Conservation (phyloP, 35 echinoderm and acorn worm species). For the Apostichopus parvimensis region DNA sequence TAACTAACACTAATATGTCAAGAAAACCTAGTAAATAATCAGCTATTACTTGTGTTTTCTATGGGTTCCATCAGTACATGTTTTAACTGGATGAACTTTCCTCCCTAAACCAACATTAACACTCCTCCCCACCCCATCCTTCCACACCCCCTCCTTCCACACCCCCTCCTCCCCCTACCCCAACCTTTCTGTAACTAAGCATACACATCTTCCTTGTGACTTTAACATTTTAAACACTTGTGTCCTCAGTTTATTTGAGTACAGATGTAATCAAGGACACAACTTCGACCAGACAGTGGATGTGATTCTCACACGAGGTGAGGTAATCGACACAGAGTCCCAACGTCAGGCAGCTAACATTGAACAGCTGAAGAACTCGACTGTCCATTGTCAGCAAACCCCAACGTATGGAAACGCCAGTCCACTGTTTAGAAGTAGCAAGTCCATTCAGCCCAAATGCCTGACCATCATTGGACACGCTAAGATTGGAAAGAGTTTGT, state of each 20-base stretch:
- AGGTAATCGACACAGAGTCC: not conserved
- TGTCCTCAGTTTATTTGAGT: constrained; percentile 47
- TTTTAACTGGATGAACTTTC: too few relatives aligned
- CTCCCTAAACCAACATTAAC: too few relatives aligned
- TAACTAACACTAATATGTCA: too few relatives aligned
- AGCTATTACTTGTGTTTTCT: too few relatives aligned
- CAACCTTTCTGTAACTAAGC: not conserved
- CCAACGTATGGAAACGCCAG: not conserved
- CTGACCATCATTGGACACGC: constrained; percentile 49
- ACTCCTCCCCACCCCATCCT: not conserved
- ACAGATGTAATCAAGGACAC: constrained; percentile 37
- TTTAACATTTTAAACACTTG: not conserved
- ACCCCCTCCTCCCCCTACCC: not conserved
- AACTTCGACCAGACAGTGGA: not conserved
- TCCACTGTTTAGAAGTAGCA: not conserved
- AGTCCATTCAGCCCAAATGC: constrained; percentile 53
- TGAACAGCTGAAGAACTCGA: constrained; percentile 25
- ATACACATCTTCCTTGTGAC: too few relatives aligned
- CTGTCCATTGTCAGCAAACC: not conserved
- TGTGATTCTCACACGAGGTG: not conserved
- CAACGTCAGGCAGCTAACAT: not conserved
- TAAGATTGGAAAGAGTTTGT: not conserved
- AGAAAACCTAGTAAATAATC: too few relatives aligned
- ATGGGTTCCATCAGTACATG: too few relatives aligned
- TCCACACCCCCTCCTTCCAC: too few relatives aligned